Evolutionary conservation across 2,888 invertebrate genomes (phyloP), one percentile per base, ranked within the genome.

Genomic region (Lacanobia wlatinum): DNA sequence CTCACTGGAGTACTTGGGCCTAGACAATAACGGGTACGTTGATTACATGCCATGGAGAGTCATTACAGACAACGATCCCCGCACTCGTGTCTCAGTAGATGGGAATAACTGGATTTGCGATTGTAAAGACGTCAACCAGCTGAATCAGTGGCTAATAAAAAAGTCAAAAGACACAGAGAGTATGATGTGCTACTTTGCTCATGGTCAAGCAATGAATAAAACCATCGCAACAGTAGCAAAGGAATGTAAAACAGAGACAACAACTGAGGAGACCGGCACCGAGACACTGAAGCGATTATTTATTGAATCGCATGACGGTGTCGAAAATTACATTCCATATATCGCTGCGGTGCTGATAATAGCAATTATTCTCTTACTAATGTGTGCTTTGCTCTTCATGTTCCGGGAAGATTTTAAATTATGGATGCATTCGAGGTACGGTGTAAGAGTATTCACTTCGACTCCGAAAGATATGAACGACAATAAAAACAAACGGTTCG

Each of bases 91-190:
- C 85, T 97, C 97, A 70, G 96, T 98, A 78, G 97, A 97, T 88
- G 97, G 98, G 87, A 98, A 98, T 96, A 97, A 97, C 91, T 98
- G 98, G 98, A 97, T 97, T 92, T 98, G 98, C 94, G 97, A 98
- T 91, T 98, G 98, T 94, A 96, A 96, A 89, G 97, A 97, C 88
- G 96, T 98, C 68, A 96, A 96, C 80, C 97, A 97, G 87, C 94
- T 98, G 87, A 97, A 97, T 90, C 96, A 97, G 85, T 98, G 98
- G 98, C 93, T 98, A 76, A 95, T 97, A 88, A 96, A 97, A 90
- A 97, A 97, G 90, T 97, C 97, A 66, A 97, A 97, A 91, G 97
- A 97, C 89, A 97, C 97, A 71, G 97, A 97, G 86, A 97, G 96
- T 91, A 97, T 97, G 96, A 96, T 97, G 93, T 98, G 97, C 91